Percentiles rank a stretch among this genome's conserved stretches.
phyloP scores from a whole-genome alignment of 53 echinoderm and acorn worm genomes.

The Echinarachnius parma region DNA sequence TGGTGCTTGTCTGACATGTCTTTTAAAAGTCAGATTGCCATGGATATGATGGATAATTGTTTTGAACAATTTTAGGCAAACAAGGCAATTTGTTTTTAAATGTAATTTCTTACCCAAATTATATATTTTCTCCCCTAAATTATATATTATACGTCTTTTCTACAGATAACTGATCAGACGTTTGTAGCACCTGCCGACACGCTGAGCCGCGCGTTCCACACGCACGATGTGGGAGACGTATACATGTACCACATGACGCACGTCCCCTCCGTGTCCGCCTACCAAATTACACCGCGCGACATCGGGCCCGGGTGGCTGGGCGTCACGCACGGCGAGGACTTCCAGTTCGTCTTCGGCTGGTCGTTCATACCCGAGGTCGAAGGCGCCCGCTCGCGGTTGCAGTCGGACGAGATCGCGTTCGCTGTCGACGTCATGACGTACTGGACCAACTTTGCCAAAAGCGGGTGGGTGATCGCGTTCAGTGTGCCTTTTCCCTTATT shows the following conservation, averaged over 20 bases:
- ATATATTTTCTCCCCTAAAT: neutral
- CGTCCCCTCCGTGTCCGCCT: constrained; percentile 37
- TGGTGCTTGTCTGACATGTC: too few species aligned
- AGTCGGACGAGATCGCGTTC: constrained; percentile 17
- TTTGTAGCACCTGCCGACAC: constrained; percentile 64
- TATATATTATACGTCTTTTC: neutral
- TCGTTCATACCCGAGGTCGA: constrained; percentile 39
- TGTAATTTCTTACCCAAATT: neutral
- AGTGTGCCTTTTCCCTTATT: too few species aligned
- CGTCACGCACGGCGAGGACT: constrained; percentile 63
- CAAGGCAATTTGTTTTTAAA: too few species aligned
- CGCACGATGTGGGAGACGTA: constrained; percentile 18
- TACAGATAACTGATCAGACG: constrained; percentile 66
- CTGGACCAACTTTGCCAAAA: constrained; percentile 60
- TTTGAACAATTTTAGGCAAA: too few species aligned
- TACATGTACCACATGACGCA: constrained; percentile 56
- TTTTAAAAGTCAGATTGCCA: too few species aligned
- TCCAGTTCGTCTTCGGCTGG: constrained; percentile 65
- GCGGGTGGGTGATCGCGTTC: constrained; percentile 19
- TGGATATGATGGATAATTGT: too few species aligned
- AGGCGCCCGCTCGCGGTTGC: neutral
- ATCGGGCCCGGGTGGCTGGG: constrained; percentile 62
- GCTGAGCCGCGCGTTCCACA: constrained; percentile 46
- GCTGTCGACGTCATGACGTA: constrained; percentile 44
- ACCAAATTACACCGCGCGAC: neutral